A percentile compares a stretch with the other conserved stretches of the same genome.
These are phyloP conservation scores for Dryadula phaetusa DNA, from an alignment of 2,888 invertebrate species.

Conservation along the genomic window DNA sequence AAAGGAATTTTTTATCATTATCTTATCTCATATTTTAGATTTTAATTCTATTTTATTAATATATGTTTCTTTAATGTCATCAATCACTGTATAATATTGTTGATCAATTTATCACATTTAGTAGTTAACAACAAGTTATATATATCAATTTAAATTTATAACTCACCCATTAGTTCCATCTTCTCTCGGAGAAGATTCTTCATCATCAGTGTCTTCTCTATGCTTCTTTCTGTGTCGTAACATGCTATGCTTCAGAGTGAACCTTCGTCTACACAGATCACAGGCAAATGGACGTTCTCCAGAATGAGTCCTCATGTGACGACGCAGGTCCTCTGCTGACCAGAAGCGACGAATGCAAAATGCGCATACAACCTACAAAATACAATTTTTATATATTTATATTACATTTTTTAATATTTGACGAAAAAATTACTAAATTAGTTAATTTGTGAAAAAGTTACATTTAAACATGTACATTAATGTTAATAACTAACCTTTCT, in stretches of 20 bases:
- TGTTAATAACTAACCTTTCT: constrained; percentile 89
- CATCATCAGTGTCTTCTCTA: constrained; percentile 82
- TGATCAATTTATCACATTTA: background rate
- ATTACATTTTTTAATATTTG: too few relatives aligned
- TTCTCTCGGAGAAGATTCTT: constrained; percentile 76
- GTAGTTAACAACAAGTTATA: background rate
- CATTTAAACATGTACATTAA: too few relatives aligned
- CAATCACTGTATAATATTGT: background rate
- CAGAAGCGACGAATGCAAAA: constrained; percentile 97
- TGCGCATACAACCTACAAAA: constrained; percentile 90
- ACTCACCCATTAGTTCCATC: constrained; percentile 73
- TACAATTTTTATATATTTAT: background rate
- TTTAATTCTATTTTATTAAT: background rate
- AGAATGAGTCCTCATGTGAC: constrained; percentile 97
- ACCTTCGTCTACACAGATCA: constrained; percentile 93
- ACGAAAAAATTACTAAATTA: too few relatives aligned
- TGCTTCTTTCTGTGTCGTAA: constrained; percentile 96
- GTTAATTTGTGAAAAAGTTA: background rate
- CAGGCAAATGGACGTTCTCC: constrained; percentile 97
- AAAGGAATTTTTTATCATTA: background rate
- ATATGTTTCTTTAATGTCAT: background rate
- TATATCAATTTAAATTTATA: constrained; percentile 13
- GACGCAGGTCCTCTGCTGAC: constrained; percentile 96
- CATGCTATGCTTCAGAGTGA: constrained; percentile 98
- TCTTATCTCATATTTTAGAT: background rate